Evolutionary conservation across 2,888 invertebrate genomes (phyloP).

Genomic region (Drosophila vallismaia): DNA sequence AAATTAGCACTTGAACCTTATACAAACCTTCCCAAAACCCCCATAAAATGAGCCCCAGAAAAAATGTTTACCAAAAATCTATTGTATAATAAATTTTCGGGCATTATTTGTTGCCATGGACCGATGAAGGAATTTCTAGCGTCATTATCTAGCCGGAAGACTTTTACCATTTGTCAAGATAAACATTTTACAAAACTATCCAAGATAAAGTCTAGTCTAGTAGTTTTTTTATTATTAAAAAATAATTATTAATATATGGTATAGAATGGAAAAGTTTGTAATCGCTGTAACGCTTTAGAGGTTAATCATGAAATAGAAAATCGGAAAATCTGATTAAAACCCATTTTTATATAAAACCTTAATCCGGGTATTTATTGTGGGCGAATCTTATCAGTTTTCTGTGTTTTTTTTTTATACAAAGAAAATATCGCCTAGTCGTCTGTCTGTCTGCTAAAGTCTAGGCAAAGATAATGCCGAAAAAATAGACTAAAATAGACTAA

Average conservation of each 20-base stretch:
- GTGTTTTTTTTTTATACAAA: not conserved
- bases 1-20: constrained; percentile 61
- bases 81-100: constrained; percentile 9
- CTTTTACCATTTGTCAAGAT: not conserved
- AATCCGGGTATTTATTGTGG: constrained; percentile 10
- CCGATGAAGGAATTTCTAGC: constrained; percentile 3
- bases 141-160: constrained; percentile 3
- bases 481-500: not conserved
- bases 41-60: not conserved
- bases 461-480: constrained; percentile 17
- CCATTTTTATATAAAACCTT: not conserved
- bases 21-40: constrained; percentile 26
- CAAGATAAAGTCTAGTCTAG: no score
- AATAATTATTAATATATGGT: not conserved
- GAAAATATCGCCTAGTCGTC: constrained; percentile 10
- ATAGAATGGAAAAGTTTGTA: not conserved
- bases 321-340: not conserved
- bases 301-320: not conserved
- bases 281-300: not conserved
- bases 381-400: constrained; percentile 42
- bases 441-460: constrained; percentile 28
- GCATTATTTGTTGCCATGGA: constrained; percentile 25
- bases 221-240: not conserved
- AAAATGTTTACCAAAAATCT: constrained; percentile 18
- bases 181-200: not conserved